Evolutionary conservation across 2,113 vertebrate genomes (phyloP).

Genomic region (Climacteris rufus): DNA sequence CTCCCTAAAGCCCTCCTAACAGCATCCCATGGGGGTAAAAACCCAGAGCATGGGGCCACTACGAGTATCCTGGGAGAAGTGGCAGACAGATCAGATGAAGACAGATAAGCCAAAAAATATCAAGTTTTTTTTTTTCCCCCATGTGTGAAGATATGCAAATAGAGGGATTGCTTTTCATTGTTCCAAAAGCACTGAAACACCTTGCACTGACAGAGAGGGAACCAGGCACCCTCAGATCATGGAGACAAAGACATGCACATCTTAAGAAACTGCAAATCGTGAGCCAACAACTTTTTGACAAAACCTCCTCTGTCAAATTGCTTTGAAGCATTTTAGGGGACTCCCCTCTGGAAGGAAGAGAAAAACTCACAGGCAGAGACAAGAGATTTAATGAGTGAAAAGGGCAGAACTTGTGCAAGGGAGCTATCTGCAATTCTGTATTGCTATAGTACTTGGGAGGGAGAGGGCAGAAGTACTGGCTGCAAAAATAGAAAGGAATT

Average conservation of each 20-base stretch:
- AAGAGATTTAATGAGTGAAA: background rate
- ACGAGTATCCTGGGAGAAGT: background rate
- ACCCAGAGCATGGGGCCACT: background rate
- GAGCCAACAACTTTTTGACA: background rate
- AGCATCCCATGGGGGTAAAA: background rate
- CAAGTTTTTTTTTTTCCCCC: background rate
- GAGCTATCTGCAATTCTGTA: background rate
- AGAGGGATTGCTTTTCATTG: background rate
- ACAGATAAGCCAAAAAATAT: fast-evolving
- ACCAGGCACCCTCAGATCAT: background rate
- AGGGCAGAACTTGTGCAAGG: background rate
- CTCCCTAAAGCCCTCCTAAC: background rate
- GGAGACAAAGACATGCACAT: background rate
- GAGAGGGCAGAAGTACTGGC: background rate
- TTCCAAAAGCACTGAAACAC: background rate
- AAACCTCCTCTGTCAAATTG: background rate
- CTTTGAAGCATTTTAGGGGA: background rate
- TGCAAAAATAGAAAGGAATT: background rate
- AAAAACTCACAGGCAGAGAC: background rate
- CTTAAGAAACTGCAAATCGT: background rate
- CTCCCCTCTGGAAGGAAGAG: background rate
- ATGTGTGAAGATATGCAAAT: background rate
- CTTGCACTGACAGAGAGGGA: background rate
- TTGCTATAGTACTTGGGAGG: background rate
- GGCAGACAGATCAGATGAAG: background rate